Percentiles rank a stretch among this genome's conserved stretches.
phyloP scores from a whole-genome alignment of 2,888 invertebrate species.

The Pandemis heparana region DNA sequence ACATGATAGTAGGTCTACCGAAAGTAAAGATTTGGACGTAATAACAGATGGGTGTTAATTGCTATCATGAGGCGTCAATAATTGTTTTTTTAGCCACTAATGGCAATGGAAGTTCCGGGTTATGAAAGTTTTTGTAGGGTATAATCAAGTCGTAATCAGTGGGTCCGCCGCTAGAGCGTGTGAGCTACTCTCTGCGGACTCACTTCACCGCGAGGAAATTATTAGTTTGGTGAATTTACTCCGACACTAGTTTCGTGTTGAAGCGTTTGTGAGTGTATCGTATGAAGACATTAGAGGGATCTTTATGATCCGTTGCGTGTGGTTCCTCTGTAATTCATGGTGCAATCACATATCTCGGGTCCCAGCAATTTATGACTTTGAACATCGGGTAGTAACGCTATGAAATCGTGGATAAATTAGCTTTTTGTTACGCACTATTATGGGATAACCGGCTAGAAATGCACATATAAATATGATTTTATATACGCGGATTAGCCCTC shows the following conservation, averaged over 20 bases:
- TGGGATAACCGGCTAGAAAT: constrained; percentile 29
- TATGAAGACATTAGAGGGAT: constrained; percentile 82
- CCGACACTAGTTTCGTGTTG: constrained; percentile 66
- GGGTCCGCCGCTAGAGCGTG: constrained; percentile 78
- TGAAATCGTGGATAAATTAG: constrained; percentile 57
- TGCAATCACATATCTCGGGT: constrained; percentile 71
- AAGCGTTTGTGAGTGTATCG: constrained; percentile 61
- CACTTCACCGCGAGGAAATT: constrained; percentile 70
- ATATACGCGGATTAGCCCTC: constrained; percentile 47
- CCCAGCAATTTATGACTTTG: constrained; percentile 68
- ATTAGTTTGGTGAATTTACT: constrained; percentile 72
- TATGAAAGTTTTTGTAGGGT: constrained; percentile 82
- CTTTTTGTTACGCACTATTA: constrained; percentile 54
- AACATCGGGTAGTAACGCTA: constrained; percentile 59
- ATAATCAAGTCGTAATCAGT: constrained; percentile 82
- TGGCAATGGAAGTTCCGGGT: constrained; percentile 81
- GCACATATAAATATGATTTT: constrained; percentile 5
- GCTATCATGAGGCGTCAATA: constrained; percentile 83
- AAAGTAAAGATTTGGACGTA: constrained; percentile 78
- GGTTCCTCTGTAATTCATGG: constrained; percentile 71
- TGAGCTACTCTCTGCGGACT: constrained; percentile 71
- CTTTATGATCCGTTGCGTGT: constrained; percentile 79
- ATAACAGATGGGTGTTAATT: constrained; percentile 84
- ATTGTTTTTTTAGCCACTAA: constrained; percentile 81
- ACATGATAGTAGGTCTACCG: constrained; percentile 70